phyloP scores from a whole-genome alignment of 2,797 vertebrate species.

The Platyrinchus mystaceus region DNA sequence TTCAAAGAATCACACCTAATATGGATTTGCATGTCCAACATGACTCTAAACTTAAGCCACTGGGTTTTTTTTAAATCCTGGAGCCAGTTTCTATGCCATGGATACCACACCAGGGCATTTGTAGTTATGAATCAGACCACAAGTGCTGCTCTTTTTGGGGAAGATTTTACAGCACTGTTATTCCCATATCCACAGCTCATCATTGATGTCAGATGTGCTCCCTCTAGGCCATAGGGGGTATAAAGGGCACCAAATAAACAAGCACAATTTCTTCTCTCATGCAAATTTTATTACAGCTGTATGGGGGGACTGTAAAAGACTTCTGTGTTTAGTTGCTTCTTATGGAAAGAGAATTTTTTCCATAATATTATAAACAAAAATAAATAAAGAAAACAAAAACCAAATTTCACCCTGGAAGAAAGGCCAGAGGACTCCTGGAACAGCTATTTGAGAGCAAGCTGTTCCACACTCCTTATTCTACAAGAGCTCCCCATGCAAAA shows the following conservation, averaged over 20 bases:
- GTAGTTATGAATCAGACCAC: neutral
- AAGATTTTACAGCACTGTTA: constrained; percentile 11
- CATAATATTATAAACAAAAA: neutral
- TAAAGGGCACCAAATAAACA: constrained; percentile 42
- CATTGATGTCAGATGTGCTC: constrained; percentile 31
- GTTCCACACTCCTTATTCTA: neutral
- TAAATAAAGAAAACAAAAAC: neutral
- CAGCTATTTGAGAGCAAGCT: neutral
- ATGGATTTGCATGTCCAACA: neutral
- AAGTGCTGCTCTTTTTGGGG: neutral
- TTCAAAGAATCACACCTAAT: neutral
- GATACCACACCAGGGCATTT: neutral
- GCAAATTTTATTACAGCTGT: constrained; percentile 31
- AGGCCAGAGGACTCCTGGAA: neutral
- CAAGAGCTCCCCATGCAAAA: neutral
- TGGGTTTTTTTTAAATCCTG: neutral
- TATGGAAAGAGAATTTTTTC: constrained; percentile 22
- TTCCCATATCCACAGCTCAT: constrained; percentile 3
- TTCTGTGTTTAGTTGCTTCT: constrained; percentile 1
- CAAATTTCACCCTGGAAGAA: constrained; percentile 6
- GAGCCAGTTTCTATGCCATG: neutral
- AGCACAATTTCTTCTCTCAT: constrained; percentile 16
- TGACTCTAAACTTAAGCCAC: neutral
- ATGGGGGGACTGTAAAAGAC: neutral
- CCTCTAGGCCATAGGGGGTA: neutral